A percentile compares a stretch with the other conserved stretches of the same genome.
Conservation (phyloP, 2,113 vertebrate species). For the Sciurus niger region DNA sequence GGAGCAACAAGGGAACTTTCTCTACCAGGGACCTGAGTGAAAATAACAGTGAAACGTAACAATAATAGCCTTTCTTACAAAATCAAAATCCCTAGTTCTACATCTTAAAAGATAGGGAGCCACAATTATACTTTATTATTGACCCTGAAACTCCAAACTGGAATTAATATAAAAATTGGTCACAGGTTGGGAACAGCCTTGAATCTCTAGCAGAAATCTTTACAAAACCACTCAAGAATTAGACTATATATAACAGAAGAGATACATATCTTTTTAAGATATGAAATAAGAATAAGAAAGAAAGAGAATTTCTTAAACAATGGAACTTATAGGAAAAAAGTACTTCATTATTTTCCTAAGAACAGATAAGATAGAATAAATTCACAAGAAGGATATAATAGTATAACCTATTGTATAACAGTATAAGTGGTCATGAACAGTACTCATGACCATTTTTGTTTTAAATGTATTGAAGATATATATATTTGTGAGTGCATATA, state of each 20-base stretch:
- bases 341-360: constrained; percentile 23
- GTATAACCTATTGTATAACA: not conserved
- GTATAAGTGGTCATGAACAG: too few relatives aligned
- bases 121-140: not conserved
- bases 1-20: not conserved
- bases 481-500: too few relatives aligned
- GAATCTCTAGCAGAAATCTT: not conserved
- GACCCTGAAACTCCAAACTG: not conserved
- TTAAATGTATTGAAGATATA: not conserved
- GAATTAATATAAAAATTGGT: constrained; percentile 9
- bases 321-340: constrained; percentile 8
- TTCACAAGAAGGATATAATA: not conserved
- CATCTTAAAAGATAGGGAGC: not conserved
- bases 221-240: constrained; percentile 12
- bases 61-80: constrained; percentile 9
- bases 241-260: not conserved
- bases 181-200: not conserved
- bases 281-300: constrained; percentile 23
- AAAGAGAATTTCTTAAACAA: not conserved
- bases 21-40: not conserved
- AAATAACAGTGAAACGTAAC: not conserved
- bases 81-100: not conserved
- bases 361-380: not conserved
- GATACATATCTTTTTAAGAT: not conserved
- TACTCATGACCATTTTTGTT: constrained; percentile 29